Percentiles rank a stretch among this genome's conserved stretches.
Conservation (phyloP, 2,888 invertebrate genomes). For the Gandaritis pyraliata region DNA sequence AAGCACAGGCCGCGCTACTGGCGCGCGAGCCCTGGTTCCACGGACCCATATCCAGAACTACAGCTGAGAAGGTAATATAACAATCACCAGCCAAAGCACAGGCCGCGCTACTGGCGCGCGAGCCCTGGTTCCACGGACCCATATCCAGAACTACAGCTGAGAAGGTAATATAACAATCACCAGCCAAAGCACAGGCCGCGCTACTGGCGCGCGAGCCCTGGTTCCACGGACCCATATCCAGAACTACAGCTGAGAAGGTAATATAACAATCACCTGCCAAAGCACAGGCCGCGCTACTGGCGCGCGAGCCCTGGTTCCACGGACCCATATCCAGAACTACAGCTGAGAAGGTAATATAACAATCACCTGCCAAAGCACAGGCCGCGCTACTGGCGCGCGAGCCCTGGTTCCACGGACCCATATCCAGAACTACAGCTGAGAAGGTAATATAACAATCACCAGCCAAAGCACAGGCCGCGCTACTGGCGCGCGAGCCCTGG, state of each 20-base stretch:
- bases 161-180: no score
- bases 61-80: constrained; percentile 89
- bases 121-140: constrained; percentile 97
- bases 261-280: no score
- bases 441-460: no score
- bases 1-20: constrained; percentile 87
- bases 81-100: constrained; percentile 79
- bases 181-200: constrained; percentile 82
- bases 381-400: constrained; percentile 90
- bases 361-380: constrained; percentile 78
- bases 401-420: constrained; percentile 97
- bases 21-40: constrained; percentile 97
- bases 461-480: constrained; percentile 82
- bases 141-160: constrained; percentile 95
- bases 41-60: constrained; percentile 93
- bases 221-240: constrained; percentile 97
- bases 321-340: constrained; percentile 94
- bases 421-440: constrained; percentile 94
- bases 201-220: constrained; percentile 93
- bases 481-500: constrained; percentile 94
- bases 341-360: constrained; percentile 88
- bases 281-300: constrained; percentile 87
- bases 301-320: constrained; percentile 97
- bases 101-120: constrained; percentile 88
- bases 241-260: constrained; percentile 90